Conservation (phyloP, 2,888 invertebrate genomes). For the Nysson spinosus region DNA sequence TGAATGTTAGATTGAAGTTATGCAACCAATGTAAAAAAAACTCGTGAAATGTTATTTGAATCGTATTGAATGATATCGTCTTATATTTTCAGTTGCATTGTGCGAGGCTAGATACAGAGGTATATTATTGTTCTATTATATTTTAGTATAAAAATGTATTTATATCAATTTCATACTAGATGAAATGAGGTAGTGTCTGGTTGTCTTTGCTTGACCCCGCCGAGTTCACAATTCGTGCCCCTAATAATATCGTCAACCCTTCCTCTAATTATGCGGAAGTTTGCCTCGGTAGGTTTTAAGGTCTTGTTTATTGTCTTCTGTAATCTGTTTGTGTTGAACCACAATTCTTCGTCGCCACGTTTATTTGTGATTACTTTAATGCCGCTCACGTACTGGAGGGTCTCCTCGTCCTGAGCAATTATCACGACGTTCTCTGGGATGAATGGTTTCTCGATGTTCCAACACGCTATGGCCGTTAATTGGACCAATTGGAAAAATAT, state of each 20-base stretch:
- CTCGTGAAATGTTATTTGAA: background rate
- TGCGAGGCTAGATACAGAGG: background rate
- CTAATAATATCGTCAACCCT: constrained; percentile 71
- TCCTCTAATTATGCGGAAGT: constrained; percentile 72
- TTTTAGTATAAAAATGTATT: constrained; percentile 3
- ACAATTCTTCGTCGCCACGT: constrained; percentile 70
- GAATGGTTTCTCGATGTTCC: constrained; percentile 75
- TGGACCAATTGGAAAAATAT: constrained; percentile 76
- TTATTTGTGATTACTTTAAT: constrained; percentile 71
- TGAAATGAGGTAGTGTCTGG: constrained; percentile 67
- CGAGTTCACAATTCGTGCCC: constrained; percentile 71
- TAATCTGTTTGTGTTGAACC: constrained; percentile 75
- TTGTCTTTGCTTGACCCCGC: constrained; percentile 15
- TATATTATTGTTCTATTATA: constrained; percentile 3
- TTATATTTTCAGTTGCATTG: too few species aligned
- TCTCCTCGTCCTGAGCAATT: constrained; percentile 68
- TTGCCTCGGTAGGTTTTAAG: constrained; percentile 66
- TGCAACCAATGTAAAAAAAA: too few species aligned
- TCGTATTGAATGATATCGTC: too few species aligned
- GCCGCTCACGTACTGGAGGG: constrained; percentile 74
- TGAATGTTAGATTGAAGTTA: too few species aligned
- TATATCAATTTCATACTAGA: constrained; percentile 53
- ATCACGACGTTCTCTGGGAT: constrained; percentile 70
- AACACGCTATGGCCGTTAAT: constrained; percentile 75
- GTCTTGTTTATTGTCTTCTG: constrained; percentile 74